Conservation (phyloP, 2,797 vertebrate genomes). For the Diceros bicornis region DNA sequence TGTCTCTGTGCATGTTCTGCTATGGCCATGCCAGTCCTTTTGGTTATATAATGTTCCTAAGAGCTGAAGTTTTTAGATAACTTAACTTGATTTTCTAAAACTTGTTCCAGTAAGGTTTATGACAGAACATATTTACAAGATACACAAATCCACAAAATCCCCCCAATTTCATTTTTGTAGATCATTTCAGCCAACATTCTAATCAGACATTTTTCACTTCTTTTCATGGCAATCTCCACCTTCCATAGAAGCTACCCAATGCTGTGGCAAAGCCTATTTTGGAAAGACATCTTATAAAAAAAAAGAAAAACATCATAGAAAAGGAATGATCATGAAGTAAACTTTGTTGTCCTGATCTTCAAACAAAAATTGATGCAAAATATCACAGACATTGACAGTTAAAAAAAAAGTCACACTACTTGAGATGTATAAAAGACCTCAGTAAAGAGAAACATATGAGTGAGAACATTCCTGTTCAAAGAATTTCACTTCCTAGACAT, state of each 20-base stretch:
- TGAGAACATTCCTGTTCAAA: slow-evolving; percentile 77
- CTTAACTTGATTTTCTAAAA: slow-evolving; percentile 9
- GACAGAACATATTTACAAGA: background rate
- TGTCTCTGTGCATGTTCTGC: background rate
- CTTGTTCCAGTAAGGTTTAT: background rate
- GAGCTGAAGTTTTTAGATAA: background rate
- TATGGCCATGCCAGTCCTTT: background rate
- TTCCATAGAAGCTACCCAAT: background rate
- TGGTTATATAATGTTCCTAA: background rate
- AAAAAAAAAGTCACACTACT: slow-evolving; percentile 36
- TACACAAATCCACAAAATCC: background rate
- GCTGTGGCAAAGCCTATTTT: background rate
- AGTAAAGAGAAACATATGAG: slow-evolving; percentile 69
- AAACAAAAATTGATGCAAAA: slow-evolving; percentile 78
- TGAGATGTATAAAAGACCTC: background rate
- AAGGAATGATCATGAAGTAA: slow-evolving; percentile 68
- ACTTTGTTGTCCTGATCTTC: slow-evolving; percentile 75
- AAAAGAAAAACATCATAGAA: background rate
- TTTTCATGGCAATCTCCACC: background rate
- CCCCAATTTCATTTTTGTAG: background rate
- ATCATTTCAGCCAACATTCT: background rate
- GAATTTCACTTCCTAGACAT: slow-evolving; percentile 57
- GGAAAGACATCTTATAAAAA: background rate
- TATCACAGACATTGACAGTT: slow-evolving; percentile 54
- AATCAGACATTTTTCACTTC: background rate